Conservation (phyloP, 2,113 vertebrate species). For the Larimichthys polyactis region DNA sequence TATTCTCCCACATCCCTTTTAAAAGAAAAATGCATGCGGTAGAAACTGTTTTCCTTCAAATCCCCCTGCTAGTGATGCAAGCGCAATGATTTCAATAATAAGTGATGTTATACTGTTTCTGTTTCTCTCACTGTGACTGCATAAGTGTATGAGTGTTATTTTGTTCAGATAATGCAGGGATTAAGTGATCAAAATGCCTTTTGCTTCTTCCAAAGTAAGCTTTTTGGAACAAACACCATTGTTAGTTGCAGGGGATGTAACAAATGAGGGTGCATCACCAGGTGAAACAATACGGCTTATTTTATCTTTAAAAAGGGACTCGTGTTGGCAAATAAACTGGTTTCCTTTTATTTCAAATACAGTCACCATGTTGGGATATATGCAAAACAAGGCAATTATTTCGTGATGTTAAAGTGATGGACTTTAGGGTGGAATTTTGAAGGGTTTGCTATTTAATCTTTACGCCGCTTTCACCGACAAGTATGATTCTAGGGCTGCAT, state of each 20-base stretch:
- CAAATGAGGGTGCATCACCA: slow-evolving; percentile 26
- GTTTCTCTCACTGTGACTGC: slow-evolving; percentile 35
- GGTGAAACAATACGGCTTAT: slow-evolving; percentile 17
- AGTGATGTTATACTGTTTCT: slow-evolving; percentile 43
- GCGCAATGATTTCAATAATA: slow-evolving; percentile 42
- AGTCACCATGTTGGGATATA: slow-evolving; percentile 10
- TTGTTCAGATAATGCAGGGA: slow-evolving; percentile 36
- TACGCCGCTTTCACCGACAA: too few relatives aligned
- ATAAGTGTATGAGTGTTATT: slow-evolving; percentile 38
- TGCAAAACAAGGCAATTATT: slow-evolving; percentile 6
- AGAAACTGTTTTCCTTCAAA: slow-evolving; percentile 41
- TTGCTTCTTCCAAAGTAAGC: slow-evolving; percentile 24
- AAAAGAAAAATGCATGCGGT: slow-evolving; percentile 29
- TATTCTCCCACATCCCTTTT: slow-evolving; percentile 3
- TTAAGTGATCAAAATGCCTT: slow-evolving; percentile 35
- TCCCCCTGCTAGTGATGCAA: slow-evolving; percentile 47
- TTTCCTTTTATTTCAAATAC: not conserved
- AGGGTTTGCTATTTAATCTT: not conserved
- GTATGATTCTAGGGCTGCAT: too few relatives aligned
- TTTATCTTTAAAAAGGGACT: slow-evolving; percentile 19
- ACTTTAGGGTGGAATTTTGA: not conserved
- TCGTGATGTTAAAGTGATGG: slow-evolving; percentile 10
- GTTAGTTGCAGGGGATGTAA: slow-evolving; percentile 16
- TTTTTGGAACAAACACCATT: slow-evolving; percentile 19
- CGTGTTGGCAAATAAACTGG: not conserved